phyloP scores from a whole-genome alignment of 2,888 invertebrate genomes.

The Rhorus exstirpatorius region DNA sequence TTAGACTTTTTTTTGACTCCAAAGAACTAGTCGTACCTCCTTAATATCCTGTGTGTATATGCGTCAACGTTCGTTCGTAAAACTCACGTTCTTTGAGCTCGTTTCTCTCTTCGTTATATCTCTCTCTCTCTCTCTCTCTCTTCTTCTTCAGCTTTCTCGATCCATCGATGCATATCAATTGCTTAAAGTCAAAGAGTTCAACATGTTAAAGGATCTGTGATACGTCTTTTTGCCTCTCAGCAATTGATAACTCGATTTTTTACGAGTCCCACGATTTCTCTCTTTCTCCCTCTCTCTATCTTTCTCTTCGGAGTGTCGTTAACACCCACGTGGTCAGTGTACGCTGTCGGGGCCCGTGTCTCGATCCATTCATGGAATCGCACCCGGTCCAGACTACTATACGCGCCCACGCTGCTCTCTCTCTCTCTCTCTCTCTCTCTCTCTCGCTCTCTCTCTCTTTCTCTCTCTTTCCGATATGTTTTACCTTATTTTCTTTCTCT shows the following conservation, averaged over 20 bases:
- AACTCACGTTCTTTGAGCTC: not conserved
- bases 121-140: not conserved
- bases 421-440: not conserved
- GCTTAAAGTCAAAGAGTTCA: not conserved
- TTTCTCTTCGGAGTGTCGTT: constrained; percentile 50
- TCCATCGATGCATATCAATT: not conserved
- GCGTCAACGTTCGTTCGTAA: not conserved
- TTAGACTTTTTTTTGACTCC: too few relatives aligned
- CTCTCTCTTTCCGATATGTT: not conserved
- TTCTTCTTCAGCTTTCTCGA: constrained; percentile 24
- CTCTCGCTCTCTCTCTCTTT: not conserved
- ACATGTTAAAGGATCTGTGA: not conserved
- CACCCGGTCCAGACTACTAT: constrained; percentile 47
- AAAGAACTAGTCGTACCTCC: too few relatives aligned
- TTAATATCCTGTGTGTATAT: not conserved
- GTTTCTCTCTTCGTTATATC: not conserved
- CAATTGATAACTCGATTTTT: constrained; percentile 51
- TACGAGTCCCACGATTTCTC: constrained; percentile 46
- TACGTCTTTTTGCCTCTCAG: constrained; percentile 12
- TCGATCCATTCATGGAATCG: constrained; percentile 71
- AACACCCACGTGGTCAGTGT: constrained; percentile 61
- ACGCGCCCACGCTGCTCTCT: constrained; percentile 55
- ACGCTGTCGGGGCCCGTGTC: constrained; percentile 51
- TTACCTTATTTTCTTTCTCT: too few relatives aligned
- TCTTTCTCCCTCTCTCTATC: constrained; percentile 11